Evolutionary conservation across 2,888 invertebrate genomes (phyloP).

Genomic region (Ophonus ardosiacus): DNA sequence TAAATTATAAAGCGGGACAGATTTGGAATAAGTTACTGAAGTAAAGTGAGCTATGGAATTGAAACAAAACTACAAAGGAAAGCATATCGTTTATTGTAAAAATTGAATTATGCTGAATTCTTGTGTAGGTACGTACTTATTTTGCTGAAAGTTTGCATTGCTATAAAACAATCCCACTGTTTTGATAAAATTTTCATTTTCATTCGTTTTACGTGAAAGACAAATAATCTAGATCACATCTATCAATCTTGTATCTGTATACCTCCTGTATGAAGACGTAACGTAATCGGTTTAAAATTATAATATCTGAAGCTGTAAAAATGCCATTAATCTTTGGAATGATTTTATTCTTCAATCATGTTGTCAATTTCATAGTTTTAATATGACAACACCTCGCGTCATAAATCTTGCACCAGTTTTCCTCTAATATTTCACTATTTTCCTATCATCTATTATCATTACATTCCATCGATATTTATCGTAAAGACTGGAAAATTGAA

Average conservation of each 20-base stretch:
- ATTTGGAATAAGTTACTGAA: too few species aligned
- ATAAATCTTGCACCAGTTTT: constrained; percentile 14
- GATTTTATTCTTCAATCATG: constrained; percentile 41
- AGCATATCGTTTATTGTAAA: too few species aligned
- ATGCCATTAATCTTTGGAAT: constrained; percentile 22
- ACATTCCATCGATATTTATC: background rate
- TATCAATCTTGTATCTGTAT: background rate
- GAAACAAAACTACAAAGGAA: too few species aligned
- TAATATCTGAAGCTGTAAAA: constrained; percentile 13
- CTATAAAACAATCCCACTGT: background rate
- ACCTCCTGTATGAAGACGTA: background rate
- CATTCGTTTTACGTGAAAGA: background rate
- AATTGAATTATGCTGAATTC: too few species aligned
- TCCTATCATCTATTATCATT: constrained; percentile 29
- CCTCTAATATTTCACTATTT: constrained; percentile 18
- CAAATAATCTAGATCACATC: background rate
- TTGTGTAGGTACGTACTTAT: too few species aligned
- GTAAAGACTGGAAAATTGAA: background rate
- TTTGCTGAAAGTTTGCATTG: too few species aligned
- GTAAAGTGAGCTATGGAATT: too few species aligned
- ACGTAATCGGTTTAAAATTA: constrained; percentile 5
- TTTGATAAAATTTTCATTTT: background rate
- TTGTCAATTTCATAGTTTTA: constrained; percentile 38
- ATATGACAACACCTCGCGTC: constrained; percentile 16
- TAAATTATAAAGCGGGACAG: too few species aligned